These are phyloP conservation scores for Odontothrips loti DNA, from an alignment of 2,888 invertebrate genomes.

Conservation along the genomic window DNA sequence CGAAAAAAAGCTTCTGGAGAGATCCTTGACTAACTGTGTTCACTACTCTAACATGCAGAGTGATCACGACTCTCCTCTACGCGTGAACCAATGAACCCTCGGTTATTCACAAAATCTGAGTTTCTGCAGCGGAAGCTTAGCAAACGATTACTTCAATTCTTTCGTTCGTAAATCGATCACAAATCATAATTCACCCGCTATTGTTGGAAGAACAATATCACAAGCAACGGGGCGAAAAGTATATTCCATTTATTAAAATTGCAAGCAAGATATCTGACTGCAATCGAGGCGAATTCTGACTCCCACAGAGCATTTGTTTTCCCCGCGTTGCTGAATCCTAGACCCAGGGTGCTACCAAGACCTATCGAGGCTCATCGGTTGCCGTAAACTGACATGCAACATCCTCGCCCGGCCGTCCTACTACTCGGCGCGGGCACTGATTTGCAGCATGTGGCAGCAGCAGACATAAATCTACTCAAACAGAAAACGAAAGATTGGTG, in stretches of 20 bases:
- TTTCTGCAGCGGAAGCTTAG: no score
- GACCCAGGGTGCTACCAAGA: not conserved
- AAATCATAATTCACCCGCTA: no score
- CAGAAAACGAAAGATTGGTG: slow-evolving; percentile 11
- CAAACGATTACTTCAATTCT: no score
- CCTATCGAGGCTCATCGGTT: slow-evolving; percentile 7
- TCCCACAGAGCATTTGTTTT: no score
- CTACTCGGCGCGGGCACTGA: not conserved
- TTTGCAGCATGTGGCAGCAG: slow-evolving; percentile 8
- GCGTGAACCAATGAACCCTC: slow-evolving; percentile 23
- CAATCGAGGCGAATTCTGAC: no score
- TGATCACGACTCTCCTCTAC: not conserved
- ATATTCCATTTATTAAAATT: no score
- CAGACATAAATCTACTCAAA: slow-evolving; percentile 15
- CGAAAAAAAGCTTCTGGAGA: not conserved
- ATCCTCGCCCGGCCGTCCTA: not conserved
- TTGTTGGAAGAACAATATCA: no score
- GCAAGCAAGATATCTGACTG: no score
- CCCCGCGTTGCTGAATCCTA: no score
- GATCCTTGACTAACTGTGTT: not conserved
- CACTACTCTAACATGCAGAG: slow-evolving; percentile 13
- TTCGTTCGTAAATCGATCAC: no score
- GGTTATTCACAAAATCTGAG: not conserved
- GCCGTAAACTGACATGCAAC: not conserved
- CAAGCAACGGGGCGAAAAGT: no score